Evolutionary conservation across 2,113 vertebrate species (phyloP), one percentile per base, ranked within the genome.

Genomic region (Petaurus breviceps): DNA sequence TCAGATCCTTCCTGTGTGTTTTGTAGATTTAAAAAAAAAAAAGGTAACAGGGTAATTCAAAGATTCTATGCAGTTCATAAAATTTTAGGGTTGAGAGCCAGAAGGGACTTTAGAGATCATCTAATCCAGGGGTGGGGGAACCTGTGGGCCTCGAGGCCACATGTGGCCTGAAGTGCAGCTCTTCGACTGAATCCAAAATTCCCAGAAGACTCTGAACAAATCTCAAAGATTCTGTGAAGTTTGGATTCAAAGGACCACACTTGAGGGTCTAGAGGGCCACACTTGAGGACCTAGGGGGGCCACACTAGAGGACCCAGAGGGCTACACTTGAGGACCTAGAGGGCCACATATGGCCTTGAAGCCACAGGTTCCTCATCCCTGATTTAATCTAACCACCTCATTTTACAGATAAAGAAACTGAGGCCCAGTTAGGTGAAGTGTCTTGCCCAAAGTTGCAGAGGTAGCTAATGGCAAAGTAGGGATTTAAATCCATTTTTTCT

Each of bases 1-100:
- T 97, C 97, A 97, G 96, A 98, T 52, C 91, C 94, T 95, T 96
- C 68, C 95, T 46, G 77, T 89, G 91, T 55, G 52, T 51, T 93
- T 68, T 90, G 25, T 52, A 96, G 92, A 92, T 77, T 7, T n/a
- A n/a, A n/a, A 84, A 84, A 77, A 77, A 77, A 77, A 84, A 84
- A 84, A 43, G 16, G n/a, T 84, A 84, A 84, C 95, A 95, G 89
- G 92, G 53, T 89, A 57, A 94, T 90, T 55, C 89, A 91, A 92
- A 84, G 91, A 90, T 91, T 84, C 89, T 49, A 51, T 93, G 90
- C 93, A 92, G 91, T 53, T 19, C 37, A 22, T 43, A 43, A 84
- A 3, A 77, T 77, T 4, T 25, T 77, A 19, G 31, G 61, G 37
- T n/a, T 77, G 61, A n/a, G 61, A n/a, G 12, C 37, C 37, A 77